These are phyloP conservation scores for Clanis bilineata DNA, from an alignment of 2,888 invertebrate species.

Conservation along the genomic window DNA sequence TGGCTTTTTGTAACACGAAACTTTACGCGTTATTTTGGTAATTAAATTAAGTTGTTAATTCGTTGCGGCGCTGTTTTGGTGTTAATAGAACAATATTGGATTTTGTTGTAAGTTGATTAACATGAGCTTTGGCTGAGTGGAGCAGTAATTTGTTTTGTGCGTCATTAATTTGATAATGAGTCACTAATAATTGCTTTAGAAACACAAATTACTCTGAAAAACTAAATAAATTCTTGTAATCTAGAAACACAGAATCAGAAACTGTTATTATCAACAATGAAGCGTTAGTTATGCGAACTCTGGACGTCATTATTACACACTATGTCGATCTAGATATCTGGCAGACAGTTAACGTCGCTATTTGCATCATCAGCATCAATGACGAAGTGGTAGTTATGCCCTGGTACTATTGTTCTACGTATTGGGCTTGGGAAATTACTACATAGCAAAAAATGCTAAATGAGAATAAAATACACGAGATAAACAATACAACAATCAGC, in stretches of 20 bases:
- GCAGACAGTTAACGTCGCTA: too few relatives aligned
- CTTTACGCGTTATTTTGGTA: conserved; percentile 5
- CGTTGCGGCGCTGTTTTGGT: conserved; percentile 4
- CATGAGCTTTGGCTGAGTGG: neutral
- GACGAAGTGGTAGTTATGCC: neutral
- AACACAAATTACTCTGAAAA: too few relatives aligned
- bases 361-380: neutral
- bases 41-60: conserved; percentile 12
- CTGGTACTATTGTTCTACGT: neutral
- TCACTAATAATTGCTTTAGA: too few relatives aligned
- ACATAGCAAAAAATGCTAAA: neutral
- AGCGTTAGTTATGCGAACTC: too few relatives aligned
- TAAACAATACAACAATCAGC: neutral
- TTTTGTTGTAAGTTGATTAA: conserved; percentile 2
- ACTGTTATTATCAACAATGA: too few relatives aligned
- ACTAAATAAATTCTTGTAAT: too few relatives aligned
- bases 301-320: too few relatives aligned
- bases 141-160: neutral
- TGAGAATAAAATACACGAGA: neutral
- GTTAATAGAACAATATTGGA: conserved; percentile 10
- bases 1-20: conserved; percentile 12
- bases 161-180: neutral
- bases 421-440: too few relatives aligned
- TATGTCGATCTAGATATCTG: too few relatives aligned
- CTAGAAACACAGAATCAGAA: neutral